phyloP scores from a whole-genome alignment of 2,113 vertebrate species.

The Platanista minor region DNA sequence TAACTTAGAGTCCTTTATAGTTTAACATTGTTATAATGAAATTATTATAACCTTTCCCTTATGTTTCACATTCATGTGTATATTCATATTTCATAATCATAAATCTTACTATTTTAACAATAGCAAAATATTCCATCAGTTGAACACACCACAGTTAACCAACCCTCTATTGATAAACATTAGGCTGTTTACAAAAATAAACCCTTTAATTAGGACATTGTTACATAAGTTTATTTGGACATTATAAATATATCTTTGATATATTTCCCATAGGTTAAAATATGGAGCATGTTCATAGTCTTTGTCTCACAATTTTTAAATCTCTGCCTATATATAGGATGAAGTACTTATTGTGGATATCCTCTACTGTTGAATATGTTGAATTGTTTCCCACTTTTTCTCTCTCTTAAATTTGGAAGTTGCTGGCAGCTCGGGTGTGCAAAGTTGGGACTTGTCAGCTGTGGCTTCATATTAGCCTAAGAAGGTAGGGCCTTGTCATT shows the following conservation, averaged over 20 bases:
- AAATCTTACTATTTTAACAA: neutral
- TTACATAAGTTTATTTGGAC: neutral
- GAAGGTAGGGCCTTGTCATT: neutral
- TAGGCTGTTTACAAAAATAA: neutral
- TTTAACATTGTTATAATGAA: neutral
- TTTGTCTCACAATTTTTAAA: neutral
- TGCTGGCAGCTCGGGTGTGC: neutral
- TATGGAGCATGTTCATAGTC: neutral
- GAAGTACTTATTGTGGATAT: neutral
- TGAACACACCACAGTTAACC: neutral
- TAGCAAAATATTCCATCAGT: neutral
- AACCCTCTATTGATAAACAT: neutral
- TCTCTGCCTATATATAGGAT: neutral
- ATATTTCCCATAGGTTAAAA: neutral
- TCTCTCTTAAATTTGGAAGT: neutral
- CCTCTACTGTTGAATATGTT: neutral
- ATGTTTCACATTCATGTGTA: neutral
- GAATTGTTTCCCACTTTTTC: neutral
- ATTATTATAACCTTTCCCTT: neutral
- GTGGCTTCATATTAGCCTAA: neutral
- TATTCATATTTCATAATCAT: neutral
- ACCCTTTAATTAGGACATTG: neutral
- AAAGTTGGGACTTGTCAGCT: neutral
- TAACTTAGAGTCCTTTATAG: neutral
- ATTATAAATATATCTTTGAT: neutral